Conservation (phyloP, 2,888 invertebrate species). For the Pasiphila rectangulata region DNA sequence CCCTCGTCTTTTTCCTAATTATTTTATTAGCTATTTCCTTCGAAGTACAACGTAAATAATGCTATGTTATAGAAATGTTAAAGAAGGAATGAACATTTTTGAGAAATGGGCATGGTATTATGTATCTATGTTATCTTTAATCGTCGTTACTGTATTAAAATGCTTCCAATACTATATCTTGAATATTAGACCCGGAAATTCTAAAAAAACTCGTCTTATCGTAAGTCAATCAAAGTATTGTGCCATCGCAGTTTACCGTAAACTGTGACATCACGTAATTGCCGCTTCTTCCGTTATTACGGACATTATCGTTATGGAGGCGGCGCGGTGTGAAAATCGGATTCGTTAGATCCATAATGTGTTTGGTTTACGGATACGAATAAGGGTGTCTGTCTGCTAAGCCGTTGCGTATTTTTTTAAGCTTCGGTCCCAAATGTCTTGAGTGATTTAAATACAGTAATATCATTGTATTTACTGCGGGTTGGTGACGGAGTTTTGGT, state of each 20-base stretch:
- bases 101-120: too few species aligned
- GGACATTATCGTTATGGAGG: constrained; percentile 25
- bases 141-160: not conserved
- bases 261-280: constrained; percentile 28
- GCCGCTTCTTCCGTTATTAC: constrained; percentile 31
- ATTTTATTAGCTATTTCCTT: too few species aligned
- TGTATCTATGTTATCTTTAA: too few species aligned
- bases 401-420: not conserved
- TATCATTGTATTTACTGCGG: too few species aligned
- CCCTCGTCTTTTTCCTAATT: too few species aligned
- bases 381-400: not conserved
- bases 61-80: too few species aligned
- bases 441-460: too few species aligned
- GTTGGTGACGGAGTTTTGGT: too few species aligned
- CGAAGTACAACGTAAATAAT: too few species aligned
- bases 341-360: constrained; percentile 17
- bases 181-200: constrained; percentile 3
- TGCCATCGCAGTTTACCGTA: constrained; percentile 24
- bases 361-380: constrained; percentile 8
- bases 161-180: constrained; percentile 9
- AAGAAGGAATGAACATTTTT: too few species aligned
- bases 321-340: constrained; percentile 22
- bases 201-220: constrained; percentile 15
- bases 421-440: too few species aligned
- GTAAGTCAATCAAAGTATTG: constrained; percentile 29